Evolutionary conservation across 1,140 invertebrate genomes (phyloP), one percentile per base, ranked within the genome.

Genomic region (Eupristina koningsbergeri): DNA sequence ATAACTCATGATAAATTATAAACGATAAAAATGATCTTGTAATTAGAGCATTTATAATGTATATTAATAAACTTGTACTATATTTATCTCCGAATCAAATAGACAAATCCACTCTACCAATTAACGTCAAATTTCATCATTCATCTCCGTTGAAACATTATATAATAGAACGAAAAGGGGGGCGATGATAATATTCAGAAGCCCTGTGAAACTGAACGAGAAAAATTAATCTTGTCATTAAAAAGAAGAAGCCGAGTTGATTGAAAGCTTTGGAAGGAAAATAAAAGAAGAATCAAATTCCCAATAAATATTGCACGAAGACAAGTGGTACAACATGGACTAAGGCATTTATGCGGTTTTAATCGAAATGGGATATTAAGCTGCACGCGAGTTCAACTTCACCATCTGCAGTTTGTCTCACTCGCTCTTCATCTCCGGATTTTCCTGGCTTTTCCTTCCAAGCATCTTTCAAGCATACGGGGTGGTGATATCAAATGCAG

Each of bases 331-430:
- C 63, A 34, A 64, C 31, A 64, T 34, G 7, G 26, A 50, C 29
- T 34, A 53, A 31, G 29, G 29, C 11, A 58, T 22, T 26, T 26
- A 5, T 19, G 53, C 22, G 22, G 26, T 5, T 26, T 58, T 34
- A 15, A 34, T 22, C 22, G 22, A 15, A 77, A 77, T 61, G 34
- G 75, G 36, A 34, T 61, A 77, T 77, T 79, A 67, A 67, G 36
- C 41, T 63, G 31, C 53, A 36, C 34, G 53, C 75, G 0, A 15
- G 36, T 26, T 8, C n/a, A 63, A 53, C 39, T 11, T 22, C 39
- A 31, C 63, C 0, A 11, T 79, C 31, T 19, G 45, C 76, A 31
- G 26, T 22, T 29, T n/a, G 34, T 31, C 15, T 67, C 29, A 26
- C 53, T 58, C 53, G 29, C 45, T 80, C 19, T 47, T 39, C 26